Conservation (phyloP, 2,113 vertebrate genomes). For the Paralichthys olivaceus region DNA sequence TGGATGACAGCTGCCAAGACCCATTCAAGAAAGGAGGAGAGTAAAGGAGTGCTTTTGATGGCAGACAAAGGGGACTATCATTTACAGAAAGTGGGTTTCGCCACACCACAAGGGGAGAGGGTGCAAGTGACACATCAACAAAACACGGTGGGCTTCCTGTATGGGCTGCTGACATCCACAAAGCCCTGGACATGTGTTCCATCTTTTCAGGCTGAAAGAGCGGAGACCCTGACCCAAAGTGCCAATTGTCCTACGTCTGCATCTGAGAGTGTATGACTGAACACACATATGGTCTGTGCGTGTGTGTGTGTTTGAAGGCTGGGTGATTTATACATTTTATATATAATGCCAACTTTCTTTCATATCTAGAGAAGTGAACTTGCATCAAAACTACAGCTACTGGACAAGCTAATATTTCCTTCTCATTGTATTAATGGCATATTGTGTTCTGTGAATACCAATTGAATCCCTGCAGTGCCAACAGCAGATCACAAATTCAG, state of each 20-base stretch:
- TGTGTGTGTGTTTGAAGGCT: background rate
- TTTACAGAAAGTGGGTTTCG: conserved; percentile 85
- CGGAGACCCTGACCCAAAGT: conserved; percentile 44
- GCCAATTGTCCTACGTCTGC: conserved; percentile 57
- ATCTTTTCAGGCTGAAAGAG: conserved; percentile 72
- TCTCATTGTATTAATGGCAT: background rate
- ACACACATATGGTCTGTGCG: conserved; percentile 24
- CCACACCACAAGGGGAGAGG: conserved; percentile 81
- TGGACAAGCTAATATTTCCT: background rate
- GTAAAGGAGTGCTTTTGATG: conserved; percentile 84
- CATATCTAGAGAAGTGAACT: background rate
- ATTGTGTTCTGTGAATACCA: background rate
- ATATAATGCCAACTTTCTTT: background rate
- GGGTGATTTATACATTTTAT: background rate
- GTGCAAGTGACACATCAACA: conserved; percentile 92
- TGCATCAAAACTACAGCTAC: background rate
- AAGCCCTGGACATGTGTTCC: conserved; percentile 88
- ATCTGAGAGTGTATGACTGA: conserved; percentile 34
- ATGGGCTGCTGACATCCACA: conserved; percentile 82
- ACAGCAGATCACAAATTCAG: background rate
- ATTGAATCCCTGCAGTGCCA: background rate
- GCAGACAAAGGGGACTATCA: conserved; percentile 87
- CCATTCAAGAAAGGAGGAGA: conserved; percentile 80
- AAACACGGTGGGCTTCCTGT: conserved; percentile 86
- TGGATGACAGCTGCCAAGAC: conserved; percentile 88